These are phyloP conservation scores for Trichopoda pennipes DNA, from an alignment of 2,888 invertebrate species.

Conservation along the genomic window DNA sequence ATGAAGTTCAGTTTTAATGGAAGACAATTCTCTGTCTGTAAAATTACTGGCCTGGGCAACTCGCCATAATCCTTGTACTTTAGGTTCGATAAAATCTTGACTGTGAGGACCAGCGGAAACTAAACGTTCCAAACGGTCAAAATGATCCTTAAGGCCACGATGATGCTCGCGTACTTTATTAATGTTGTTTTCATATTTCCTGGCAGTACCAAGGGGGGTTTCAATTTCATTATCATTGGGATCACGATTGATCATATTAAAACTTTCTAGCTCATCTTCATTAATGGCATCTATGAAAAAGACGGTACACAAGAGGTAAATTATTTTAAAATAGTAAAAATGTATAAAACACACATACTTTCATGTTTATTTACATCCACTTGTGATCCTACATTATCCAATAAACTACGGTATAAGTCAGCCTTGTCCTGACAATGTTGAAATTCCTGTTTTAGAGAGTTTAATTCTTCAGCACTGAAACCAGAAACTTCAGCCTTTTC, in stretches of 20 bases:
- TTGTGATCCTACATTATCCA: conserved; percentile 85
- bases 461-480: conserved; percentile 91
- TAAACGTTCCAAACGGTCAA: conserved; percentile 87
- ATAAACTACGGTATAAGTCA: conserved; percentile 91
- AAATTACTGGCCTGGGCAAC: conserved; percentile 91
- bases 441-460: conserved; percentile 93
- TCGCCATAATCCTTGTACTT: conserved; percentile 94
- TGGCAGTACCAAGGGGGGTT: conserved; percentile 80
- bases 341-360: conserved; percentile 83
- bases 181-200: conserved; percentile 85
- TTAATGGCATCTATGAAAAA: conserved; percentile 85
- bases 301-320: background rate
- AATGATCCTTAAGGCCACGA: conserved; percentile 88
- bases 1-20: conserved; percentile 90
- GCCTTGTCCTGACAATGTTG: conserved; percentile 95
- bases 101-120: conserved; percentile 89
- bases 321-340: background rate
- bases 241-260: conserved; percentile 86
- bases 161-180: conserved; percentile 89
- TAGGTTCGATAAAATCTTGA: conserved; percentile 93
- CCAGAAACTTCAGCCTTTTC: conserved; percentile 92
- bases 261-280: conserved; percentile 87
- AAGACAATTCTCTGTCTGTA: conserved; percentile 89
- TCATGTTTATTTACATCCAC: conserved; percentile 83
- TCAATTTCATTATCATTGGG: conserved; percentile 81